Conservation (phyloP, 2,113 vertebrate species). For the Syrrhaptes paradoxus region DNA sequence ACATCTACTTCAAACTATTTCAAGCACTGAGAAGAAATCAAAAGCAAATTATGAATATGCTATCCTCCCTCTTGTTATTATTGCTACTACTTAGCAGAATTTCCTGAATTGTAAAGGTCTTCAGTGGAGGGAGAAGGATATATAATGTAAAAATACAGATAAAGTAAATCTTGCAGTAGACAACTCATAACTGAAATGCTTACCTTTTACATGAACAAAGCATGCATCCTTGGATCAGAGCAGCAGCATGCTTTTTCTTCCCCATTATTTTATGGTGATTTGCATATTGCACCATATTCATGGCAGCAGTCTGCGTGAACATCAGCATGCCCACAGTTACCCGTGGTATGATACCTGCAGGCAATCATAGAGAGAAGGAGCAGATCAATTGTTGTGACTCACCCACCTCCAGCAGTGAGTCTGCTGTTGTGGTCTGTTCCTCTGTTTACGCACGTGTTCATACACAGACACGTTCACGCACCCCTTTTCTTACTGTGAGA, state of each 20-base stretch:
- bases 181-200: background rate
- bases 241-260: background rate
- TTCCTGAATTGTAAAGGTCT: background rate
- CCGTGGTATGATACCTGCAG: rapidly evolving
- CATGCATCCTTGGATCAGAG: background rate
- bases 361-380: rapidly evolving
- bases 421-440: background rate
- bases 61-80: background rate
- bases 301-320: rapidly evolving
- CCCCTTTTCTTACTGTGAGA: background rate
- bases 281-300: background rate
- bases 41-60: background rate
- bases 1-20: background rate
- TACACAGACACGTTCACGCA: background rate
- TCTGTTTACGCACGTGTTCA: background rate
- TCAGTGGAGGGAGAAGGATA: background rate
- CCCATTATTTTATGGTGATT: rapidly evolving
- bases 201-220: background rate
- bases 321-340: background rate
- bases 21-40: background rate
- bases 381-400: background rate
- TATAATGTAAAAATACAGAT: background rate
- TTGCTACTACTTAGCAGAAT: background rate
- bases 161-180: background rate
- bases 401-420: background rate